Evolutionary conservation across 2,888 invertebrate species (phyloP), one percentile per base, ranked within the genome.

Genomic region (Cryptophagus acutangulus): DNA sequence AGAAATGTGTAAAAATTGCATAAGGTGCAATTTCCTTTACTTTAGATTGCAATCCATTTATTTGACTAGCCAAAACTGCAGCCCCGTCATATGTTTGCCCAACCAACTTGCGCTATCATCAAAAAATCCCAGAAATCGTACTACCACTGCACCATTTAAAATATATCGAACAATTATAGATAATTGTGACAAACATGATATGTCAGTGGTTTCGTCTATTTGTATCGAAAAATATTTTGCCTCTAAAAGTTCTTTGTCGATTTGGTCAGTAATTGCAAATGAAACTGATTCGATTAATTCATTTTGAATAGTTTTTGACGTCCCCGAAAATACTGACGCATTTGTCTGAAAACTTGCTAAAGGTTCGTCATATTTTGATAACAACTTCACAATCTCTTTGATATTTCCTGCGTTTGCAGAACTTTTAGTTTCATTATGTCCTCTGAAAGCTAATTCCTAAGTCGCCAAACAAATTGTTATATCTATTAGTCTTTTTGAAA

Each of bases 1-100:
- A 52, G 39, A 55, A 57, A 37, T 58, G 56, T 1, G 49, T 52
- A 36, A 51, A 58, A 25, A 46, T 17, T 17, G 56, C 57, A 13
- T 45, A 36, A 8, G 45, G 51, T 26, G 48, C 52, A 6, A 41
- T 29, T 29, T 41, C 38, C 48, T 47, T 48, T 25, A 58, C 16
- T 28, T 28, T 28, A 6, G 13, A 9, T 28, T 28, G 28, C 10
- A 28, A 28, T 10, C 13, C 28, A n/a, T 28, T 55, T 31, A 57
- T 39, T 30, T 58, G 38, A 26, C 54, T 56, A 14, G 55, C 40
- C 48, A 58, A 51, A 8, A 61, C 57, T 12, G 52, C 40, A 2
- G 57, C 58, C 2, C 60, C 61, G 36, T 61, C 59, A 40, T 59
- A 60, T 12, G 55, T 58, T 48, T 62, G 60, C 10, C 51, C 56